phyloP scores from a whole-genome alignment of 2,797 vertebrate species.

The Podargus strigoides region DNA sequence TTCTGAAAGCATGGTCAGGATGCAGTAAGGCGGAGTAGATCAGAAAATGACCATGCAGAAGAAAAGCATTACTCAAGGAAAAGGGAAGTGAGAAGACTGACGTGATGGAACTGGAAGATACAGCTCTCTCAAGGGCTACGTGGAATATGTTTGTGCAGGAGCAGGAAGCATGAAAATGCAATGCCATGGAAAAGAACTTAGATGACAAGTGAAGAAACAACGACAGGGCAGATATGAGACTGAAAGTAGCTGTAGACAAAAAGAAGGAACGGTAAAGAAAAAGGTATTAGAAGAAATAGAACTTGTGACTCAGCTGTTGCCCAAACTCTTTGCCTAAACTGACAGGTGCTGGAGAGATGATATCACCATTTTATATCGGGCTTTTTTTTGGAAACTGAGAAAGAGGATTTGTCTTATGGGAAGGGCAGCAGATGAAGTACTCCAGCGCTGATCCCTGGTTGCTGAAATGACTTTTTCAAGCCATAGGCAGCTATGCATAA shows the following conservation, averaged over 20 bases:
- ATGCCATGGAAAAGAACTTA: not conserved
- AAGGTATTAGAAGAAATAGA: not conserved
- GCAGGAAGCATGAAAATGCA: slow-evolving; percentile 20
- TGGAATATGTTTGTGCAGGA: not conserved
- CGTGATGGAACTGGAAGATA: not conserved
- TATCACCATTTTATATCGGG: not conserved
- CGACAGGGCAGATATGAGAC: not conserved
- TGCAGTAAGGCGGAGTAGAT: not conserved
- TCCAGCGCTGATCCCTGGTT: not conserved
- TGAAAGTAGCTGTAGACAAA: not conserved
- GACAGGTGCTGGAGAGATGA: not conserved
- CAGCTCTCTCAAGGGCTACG: not conserved
- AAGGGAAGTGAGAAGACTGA: not conserved
- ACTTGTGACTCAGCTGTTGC: not conserved
- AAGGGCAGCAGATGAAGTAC: not conserved
- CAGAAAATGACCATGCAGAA: not conserved
- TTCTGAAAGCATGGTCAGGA: not conserved
- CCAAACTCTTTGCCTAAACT: not conserved
- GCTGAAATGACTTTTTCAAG: not conserved
- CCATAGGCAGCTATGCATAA: not conserved
- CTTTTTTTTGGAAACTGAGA: not conserved
- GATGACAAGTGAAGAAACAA: not conserved
- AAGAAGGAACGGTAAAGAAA: not conserved
- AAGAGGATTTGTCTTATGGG: not conserved
- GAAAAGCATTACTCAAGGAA: not conserved